These are phyloP conservation scores for Pogonophryne albipinna DNA, from an alignment of 2,797 vertebrate species.

Conservation along the genomic window DNA sequence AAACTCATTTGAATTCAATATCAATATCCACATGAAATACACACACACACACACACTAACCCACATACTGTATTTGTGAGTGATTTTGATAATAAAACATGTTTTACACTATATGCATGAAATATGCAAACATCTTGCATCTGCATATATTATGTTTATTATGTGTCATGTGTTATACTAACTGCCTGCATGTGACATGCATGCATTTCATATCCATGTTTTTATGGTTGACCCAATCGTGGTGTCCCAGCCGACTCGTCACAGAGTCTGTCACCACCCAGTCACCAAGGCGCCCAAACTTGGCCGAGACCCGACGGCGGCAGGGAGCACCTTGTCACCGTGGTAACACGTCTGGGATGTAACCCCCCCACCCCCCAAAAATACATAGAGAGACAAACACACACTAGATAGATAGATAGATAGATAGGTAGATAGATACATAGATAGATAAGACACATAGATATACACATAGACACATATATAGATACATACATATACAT, in stretches of 20 bases:
- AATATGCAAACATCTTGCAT: conserved; percentile 1
- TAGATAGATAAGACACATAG: conserved; percentile 28
- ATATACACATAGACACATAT: conserved; percentile 5
- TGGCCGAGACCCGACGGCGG: conserved; percentile 90
- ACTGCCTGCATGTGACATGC: conserved; percentile 14
- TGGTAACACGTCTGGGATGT: conserved; percentile 93
- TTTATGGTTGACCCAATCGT: conserved; percentile 69
- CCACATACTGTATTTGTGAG: conserved; percentile 3
- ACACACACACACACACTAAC: neutral
- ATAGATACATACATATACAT: neutral
- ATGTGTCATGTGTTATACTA: neutral
- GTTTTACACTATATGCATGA: conserved; percentile 8
- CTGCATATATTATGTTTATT: neutral
- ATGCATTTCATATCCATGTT: conserved; percentile 20
- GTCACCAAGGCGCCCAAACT: conserved; percentile 87
- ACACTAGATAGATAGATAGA: conserved; percentile 72
- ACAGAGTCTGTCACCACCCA: conserved; percentile 90
- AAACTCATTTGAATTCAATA: conserved; percentile 20
- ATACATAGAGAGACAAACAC: conserved; percentile 50
- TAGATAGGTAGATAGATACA: conserved; percentile 80
- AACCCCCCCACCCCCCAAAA: conserved; percentile 71
- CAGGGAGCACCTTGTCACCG: conserved; percentile 92
- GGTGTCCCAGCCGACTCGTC: conserved; percentile 77
- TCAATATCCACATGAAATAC: neutral
- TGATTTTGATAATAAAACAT: neutral